Base-by-base conservation (phyloP, 1,140 invertebrate genomes). In the Ephestia elutella region DNA sequence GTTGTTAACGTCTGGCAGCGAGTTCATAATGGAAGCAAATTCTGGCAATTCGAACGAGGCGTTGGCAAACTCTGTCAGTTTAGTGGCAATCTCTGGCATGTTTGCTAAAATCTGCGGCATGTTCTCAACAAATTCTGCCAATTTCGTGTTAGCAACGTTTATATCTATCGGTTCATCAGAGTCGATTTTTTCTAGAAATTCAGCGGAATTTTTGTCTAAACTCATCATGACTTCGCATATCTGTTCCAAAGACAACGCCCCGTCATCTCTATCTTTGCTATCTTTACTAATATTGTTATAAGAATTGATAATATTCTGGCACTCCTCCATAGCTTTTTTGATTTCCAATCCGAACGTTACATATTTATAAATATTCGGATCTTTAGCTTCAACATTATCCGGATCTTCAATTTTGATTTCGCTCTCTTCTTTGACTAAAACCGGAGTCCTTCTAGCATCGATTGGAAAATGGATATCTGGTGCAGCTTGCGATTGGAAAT, bases 91-190 rank as follows among this genome's bases (percentile, higher is more conserved):
- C 55, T 86, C 84, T 0, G 86, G 86, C 82, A 87, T 88, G 57
- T 82, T 88, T 0, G 84, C 86, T 54, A 88, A 48, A n/a, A 86
- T 86, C 28, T 85, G 83, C 0, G 86, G 86, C 83, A 88, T 86
- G 32, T 81, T 86, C 44, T 86, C 82, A 0, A 86, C 80, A 15
- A 88, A 57, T 21, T 86, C 82, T 0, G 74, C 73, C 25, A 87
- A 51, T 60, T 85, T 87, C 0, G 76, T 71, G 9, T 82, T 84
- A 4, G 79, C 75, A 0, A 66, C 63, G 7, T 64, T 72, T 11
- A 80, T 48, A 54, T 86, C 80, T 50, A 75, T 50, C 0, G 65
- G 59, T 13, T 82, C 78, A 5, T 86, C 80, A 0, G 72, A 65
- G 13, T 80, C 79, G 3, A 84, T 78, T 59, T 80, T 83, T 4